Evolutionary conservation across 2,888 invertebrate species (phyloP), one percentile per base, ranked within the genome.

Genomic region (Strigamia maritima): DNA sequence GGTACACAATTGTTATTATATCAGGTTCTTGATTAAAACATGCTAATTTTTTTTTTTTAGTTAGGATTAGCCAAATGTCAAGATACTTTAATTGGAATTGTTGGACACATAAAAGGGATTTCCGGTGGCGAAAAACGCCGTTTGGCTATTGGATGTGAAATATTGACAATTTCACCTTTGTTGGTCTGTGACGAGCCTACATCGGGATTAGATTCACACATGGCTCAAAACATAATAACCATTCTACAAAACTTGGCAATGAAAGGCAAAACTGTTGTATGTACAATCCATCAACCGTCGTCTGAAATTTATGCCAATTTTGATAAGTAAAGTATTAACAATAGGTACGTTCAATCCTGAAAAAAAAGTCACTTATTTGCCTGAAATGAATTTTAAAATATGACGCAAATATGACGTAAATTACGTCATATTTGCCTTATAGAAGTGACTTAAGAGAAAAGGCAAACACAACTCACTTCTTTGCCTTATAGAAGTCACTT

Each of bases 121-220:
- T 97, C 97, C 0, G 98, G 98, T 0, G 98, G 98, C 0, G 98
- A 98, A 87, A 93, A 93, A 89, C 97, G 97, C 86, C 89, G 98
- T 80, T 88, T 98, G 14, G 94, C 97, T 0, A 97, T 99, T 85
- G 98, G 98, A 22, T 94, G 96, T n/a, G 98, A 98, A 88, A 93
- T 92, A 83, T 88, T 98, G 74, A 98, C 97, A 0, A 94, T 98
- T 88, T 98, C 98, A 0, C 92, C 95, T 0, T 88, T 98, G 74
- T 91, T 98, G 90, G 95, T 98, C 85, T 97, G 97, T 85, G 98
- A 98, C 84, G 98, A 98, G 84, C 98, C 98, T 0, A 98, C 98
- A 0, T 97, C 97, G 0, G 97, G 98, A 0, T 88, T 98, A 79
- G 98, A 98, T 86, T 96, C 97, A 0, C 97, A 94, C 84, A 98